phyloP scores from a whole-genome alignment of 2,113 vertebrate genomes.

The Bos javanicus region DNA sequence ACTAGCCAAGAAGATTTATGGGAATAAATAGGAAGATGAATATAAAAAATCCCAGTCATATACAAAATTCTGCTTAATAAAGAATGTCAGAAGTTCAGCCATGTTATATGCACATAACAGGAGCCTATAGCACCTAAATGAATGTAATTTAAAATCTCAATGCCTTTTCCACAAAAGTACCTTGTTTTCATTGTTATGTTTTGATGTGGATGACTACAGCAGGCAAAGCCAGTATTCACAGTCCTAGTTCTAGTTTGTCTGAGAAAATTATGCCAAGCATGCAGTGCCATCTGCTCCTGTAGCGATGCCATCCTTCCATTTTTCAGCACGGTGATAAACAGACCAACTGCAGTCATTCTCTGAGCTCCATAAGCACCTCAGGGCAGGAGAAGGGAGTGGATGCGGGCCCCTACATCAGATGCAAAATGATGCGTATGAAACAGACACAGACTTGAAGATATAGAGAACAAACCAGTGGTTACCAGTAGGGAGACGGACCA shows the following conservation, averaged over 20 bases:
- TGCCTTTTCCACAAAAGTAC: conserved; percentile 46
- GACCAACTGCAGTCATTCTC: conserved; percentile 68
- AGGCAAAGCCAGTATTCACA: conserved; percentile 78
- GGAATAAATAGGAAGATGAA: neutral
- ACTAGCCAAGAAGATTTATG: neutral
- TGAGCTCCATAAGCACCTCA: conserved; percentile 66
- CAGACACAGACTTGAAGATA: neutral
- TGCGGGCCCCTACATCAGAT: conserved; percentile 15
- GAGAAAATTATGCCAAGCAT: conserved; percentile 79
- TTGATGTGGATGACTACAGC: conserved; percentile 71
- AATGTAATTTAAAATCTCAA: conserved; percentile 45
- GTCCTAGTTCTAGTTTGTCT: conserved; percentile 77
- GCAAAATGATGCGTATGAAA: neutral
- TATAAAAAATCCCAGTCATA: neutral
- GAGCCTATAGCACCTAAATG: neutral
- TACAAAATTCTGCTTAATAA: neutral
- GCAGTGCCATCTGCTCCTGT: conserved; percentile 83
- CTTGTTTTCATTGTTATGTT: conserved; percentile 69
- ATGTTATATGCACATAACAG: neutral
- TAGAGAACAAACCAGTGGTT: neutral
- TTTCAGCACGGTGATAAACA: conserved; percentile 76
- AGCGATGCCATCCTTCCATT: conserved; percentile 81
- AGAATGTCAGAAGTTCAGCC: neutral
- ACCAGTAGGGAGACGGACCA: neutral
- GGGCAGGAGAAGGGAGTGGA: conserved; percentile 69